Base-by-base conservation (phyloP, 2,888 invertebrate genomes). In the Shargacucullia verbasci region DNA sequence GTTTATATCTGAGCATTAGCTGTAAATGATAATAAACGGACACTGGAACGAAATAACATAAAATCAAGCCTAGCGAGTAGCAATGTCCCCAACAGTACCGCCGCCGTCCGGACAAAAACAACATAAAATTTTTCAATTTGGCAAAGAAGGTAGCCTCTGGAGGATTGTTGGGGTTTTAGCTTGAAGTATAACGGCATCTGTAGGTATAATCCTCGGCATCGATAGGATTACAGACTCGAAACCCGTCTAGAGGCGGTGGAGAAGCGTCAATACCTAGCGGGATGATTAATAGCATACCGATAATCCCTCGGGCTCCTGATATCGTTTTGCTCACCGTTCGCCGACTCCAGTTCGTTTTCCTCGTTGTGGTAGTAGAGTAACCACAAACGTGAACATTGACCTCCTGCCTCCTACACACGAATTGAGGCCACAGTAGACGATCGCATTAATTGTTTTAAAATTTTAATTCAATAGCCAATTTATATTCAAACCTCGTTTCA, bases 251-350 rank as follows among this genome's bases (percentile, higher is more conserved):
- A 75, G 67, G 59, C 65, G 66, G 53, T 52, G 56, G 56, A 59
- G 67, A 69, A 76, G 80, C 87, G 81, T 87, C 86, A 82, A 87
- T 88, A 82, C 80, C 81, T 78, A 66, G 40, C 59, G 54, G 76
- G 81, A 89, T 90, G 88, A 90, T 90, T 89, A 89, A 89, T 89
- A 82, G 83, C 81, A 74, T 72, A 54, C 67, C 76, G 82, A 82
- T 88, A 88, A 89, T 87, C 87, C 85, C 80, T 60, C 38, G 71
- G 76, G 72, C 73, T 77, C 72, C 59, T 76, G 80, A 75, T 70
- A 78, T 79, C 83, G 79, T 81, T 85, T 84, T 82, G 77, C 78
- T 74, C 76, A 73, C 68, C 66, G 58, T 37, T 52, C 40, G 35
- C 13, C 37, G 33, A 43, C 34, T 49, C 29, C 39, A 44, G 29